phyloP scores from a whole-genome alignment of 2,113 vertebrate genomes.

The Eulemur macaco region DNA sequence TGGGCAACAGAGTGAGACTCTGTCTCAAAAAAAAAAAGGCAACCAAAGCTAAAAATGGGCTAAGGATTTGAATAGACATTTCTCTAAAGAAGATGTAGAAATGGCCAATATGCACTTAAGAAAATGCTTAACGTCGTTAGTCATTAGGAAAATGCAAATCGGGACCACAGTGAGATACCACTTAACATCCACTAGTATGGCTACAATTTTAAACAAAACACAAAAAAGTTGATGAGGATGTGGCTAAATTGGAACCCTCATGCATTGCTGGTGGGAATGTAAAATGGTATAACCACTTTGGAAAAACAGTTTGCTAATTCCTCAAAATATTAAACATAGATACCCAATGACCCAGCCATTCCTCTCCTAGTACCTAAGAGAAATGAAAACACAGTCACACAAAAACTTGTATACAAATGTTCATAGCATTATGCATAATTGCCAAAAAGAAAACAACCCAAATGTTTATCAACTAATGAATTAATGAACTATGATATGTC shows the following conservation, averaged over 20 bases:
- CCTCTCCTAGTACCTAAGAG: neutral
- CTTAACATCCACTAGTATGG: neutral
- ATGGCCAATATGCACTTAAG: neutral
- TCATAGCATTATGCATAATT: neutral
- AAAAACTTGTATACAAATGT: neutral
- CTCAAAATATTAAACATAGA: neutral
- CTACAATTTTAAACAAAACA: slow-evolving; percentile 9
- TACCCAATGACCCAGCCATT: neutral
- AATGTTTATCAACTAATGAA: neutral
- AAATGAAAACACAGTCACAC: slow-evolving; percentile 21
- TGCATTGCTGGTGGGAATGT: neutral
- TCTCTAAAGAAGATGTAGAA: neutral
- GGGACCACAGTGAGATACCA: neutral
- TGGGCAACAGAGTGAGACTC: too few species aligned
- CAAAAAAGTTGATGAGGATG: neutral
- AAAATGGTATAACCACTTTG: neutral
- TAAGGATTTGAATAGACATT: neutral
- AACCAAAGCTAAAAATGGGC: neutral
- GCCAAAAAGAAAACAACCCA: neutral
- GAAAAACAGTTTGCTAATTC: neutral
- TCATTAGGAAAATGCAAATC: slow-evolving; percentile 19
- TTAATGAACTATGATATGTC: neutral
- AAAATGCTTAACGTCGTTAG: neutral
- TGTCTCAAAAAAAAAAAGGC: neutral
- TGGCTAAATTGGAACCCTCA: neutral